These are phyloP conservation scores for Alfaro cultratus DNA, from an alignment of 2,797 vertebrate genomes.

Conservation along the genomic window DNA sequence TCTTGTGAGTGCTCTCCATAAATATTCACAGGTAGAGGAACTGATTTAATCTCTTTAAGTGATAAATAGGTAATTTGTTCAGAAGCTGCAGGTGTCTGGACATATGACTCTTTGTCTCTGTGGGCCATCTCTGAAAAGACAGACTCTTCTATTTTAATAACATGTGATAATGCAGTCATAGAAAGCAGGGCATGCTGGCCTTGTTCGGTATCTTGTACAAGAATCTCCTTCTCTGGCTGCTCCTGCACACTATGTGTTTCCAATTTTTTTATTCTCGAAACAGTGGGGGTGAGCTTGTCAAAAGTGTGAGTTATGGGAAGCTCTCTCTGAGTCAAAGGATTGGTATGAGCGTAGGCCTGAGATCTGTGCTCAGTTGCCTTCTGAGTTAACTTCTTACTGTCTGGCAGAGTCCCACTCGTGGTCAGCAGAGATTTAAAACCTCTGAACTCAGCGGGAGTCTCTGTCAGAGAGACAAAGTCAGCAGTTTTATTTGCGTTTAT, in stretches of 20 bases:
- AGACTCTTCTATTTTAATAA: conserved; percentile 25
- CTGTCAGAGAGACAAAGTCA: conserved; percentile 31
- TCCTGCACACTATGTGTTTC: conserved; percentile 24
- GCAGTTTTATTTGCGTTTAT: conserved; percentile 18
- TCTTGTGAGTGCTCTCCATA: neutral
- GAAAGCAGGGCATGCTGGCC: conserved; percentile 24
- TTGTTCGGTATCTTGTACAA: conserved; percentile 26
- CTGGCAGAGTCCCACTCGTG: conserved; percentile 2
- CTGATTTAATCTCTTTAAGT: conserved; percentile 32
- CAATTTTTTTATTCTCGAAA: conserved; percentile 27
- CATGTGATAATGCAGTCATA: conserved; percentile 16
- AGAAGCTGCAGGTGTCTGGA: conserved; percentile 6
- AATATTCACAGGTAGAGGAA: conserved; percentile 2
- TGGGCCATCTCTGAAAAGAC: conserved; percentile 25
- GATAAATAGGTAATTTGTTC: conserved; percentile 21
- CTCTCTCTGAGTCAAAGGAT: conserved; percentile 37
- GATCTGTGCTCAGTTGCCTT: conserved; percentile 12
- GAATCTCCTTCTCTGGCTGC: conserved; percentile 28
- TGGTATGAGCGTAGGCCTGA: conserved; percentile 23
- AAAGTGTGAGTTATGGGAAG: conserved; percentile 14
- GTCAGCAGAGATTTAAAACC: conserved; percentile 30
- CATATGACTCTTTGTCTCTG: conserved; percentile 13
- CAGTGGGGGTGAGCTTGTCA: conserved; percentile 22
- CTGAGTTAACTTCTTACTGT: conserved; percentile 35
- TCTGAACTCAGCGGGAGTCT: conserved; percentile 15